Base-by-base conservation (phyloP, 2,113 vertebrate species). In the Oceanites oceanicus region DNA sequence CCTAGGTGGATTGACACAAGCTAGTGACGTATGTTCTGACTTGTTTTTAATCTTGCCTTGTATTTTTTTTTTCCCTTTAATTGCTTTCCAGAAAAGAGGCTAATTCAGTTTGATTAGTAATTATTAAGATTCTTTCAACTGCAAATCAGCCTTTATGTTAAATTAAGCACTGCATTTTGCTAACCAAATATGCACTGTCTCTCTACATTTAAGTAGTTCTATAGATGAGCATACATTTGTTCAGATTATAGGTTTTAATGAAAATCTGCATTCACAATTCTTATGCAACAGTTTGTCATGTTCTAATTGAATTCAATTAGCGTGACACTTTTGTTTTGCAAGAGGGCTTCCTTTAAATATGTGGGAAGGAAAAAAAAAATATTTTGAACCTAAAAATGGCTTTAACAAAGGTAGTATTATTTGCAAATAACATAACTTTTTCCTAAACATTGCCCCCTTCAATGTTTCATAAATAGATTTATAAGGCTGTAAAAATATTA, bases 21-120 rank as follows among this genome's bases (percentile, higher is more conserved):
- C n/a, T 42, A 44, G 52, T 23, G 47, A 67, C 32, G 8, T 65
- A 21, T 4, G 29, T 59, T 92, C 70, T 78, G 53, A 47, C 49
- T 85, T 79, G n/a, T 23, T 92, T 92, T 90, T 63, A 67, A 61
- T 68, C 38, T 85, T 72, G 47, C 34, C 26, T 80, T 63, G 34
- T 62, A 29, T 78, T 88, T 72, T 78, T 88, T 72, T 72, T 61
- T 79, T 15, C 21, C 34, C 66, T 84, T 81, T 44, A 91, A 87
- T 52, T 90, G 27, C 44, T 85, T 95, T 93, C 29, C 65, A 94
- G 66, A 85, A 78, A 71, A 71, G 38, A 91, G 47, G 44, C n/a
- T 87, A 72, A 95, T 96, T 87, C 36, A 44, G 27, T 71, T 77
- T 87, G 52, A 86, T 89, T 87, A 72, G 30, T 87, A 87, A 93